phyloP scores from a whole-genome alignment of 2,797 vertebrate genomes.

The Notolepis coatsorum region DNA sequence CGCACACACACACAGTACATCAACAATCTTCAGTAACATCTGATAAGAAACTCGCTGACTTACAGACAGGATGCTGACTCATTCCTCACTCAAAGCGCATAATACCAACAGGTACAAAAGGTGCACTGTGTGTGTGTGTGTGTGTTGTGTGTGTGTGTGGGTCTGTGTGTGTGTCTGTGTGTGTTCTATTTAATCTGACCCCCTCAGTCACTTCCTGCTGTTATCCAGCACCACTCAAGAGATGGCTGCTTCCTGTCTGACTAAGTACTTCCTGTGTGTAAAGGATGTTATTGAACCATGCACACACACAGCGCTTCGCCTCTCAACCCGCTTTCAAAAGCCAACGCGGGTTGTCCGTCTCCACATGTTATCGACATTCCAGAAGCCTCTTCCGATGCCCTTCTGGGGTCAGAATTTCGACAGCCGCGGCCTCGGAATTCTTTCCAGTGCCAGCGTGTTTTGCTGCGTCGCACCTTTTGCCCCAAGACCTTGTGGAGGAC shows the following conservation, averaged over 20 bases:
- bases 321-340: slow-evolving; percentile 22
- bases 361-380: slow-evolving; percentile 35
- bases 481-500: slow-evolving; percentile 1
- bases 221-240: slow-evolving; percentile 60
- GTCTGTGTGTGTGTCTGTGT: slow-evolving; percentile 18
- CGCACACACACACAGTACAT: slow-evolving; percentile 17
- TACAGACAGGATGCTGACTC: slow-evolving; percentile 59
- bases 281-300: slow-evolving; percentile 66
- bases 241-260: slow-evolving; percentile 63
- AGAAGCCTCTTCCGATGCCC: background rate
- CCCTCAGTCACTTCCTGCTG: slow-evolving; percentile 43
- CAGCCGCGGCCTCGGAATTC: background rate
- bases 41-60: slow-evolving; percentile 50
- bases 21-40: slow-evolving; percentile 33
- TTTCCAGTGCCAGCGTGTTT: background rate
- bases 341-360: slow-evolving; percentile 21
- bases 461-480: background rate
- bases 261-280: slow-evolving; percentile 55
- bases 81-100: slow-evolving; percentile 40
- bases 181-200: slow-evolving; percentile 34
- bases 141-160: slow-evolving; percentile 10
- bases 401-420: background rate
- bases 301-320: slow-evolving; percentile 8
- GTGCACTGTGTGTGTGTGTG: slow-evolving; percentile 45
- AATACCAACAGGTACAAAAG: slow-evolving; percentile 44